These are phyloP conservation scores for Synergus laeviventris DNA, from an alignment of 2,888 invertebrate species.

Conservation along the genomic window DNA sequence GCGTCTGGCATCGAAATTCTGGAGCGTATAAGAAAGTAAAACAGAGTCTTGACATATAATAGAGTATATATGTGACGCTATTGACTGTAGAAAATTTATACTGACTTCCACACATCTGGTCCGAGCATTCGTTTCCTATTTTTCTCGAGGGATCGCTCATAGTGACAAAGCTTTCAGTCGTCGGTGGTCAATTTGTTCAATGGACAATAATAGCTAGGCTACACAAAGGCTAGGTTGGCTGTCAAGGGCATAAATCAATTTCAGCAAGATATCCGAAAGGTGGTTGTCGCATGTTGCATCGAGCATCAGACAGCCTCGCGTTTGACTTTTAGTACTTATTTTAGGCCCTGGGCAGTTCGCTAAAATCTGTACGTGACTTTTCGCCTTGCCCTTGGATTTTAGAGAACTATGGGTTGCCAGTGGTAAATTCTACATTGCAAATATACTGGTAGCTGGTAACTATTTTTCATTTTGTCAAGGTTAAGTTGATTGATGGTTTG, in stretches of 20 bases:
- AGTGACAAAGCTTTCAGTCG: constrained; percentile 61
- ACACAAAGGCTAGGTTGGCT: constrained; percentile 57
- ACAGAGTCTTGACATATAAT: constrained; percentile 47
- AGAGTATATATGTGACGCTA: constrained; percentile 22
- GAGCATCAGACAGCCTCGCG: neutral
- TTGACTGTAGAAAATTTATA: constrained; percentile 48
- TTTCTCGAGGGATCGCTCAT: constrained; percentile 63
- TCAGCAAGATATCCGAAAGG: constrained; percentile 60
- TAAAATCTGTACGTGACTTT: constrained; percentile 35
- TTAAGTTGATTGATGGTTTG: constrained; percentile 1
- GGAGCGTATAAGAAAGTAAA: constrained; percentile 43
- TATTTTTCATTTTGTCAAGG: neutral
- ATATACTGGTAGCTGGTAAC: constrained; percentile 14
- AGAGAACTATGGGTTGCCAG: neutral
- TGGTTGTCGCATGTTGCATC: constrained; percentile 43
- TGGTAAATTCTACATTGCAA: constrained; percentile 2
- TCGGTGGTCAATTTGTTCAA: constrained; percentile 70
- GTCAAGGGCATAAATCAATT: constrained; percentile 67
- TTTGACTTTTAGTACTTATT: neutral
- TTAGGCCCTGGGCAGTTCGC: constrained; percentile 27
- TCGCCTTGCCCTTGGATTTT: constrained; percentile 2
- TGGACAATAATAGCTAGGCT: constrained; percentile 62
- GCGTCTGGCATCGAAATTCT: constrained; percentile 22
- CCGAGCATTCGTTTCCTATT: constrained; percentile 53
- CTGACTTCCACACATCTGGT: constrained; percentile 58